Conservation (phyloP, 2,113 vertebrate genomes). For the Myiopsitta monachus region DNA sequence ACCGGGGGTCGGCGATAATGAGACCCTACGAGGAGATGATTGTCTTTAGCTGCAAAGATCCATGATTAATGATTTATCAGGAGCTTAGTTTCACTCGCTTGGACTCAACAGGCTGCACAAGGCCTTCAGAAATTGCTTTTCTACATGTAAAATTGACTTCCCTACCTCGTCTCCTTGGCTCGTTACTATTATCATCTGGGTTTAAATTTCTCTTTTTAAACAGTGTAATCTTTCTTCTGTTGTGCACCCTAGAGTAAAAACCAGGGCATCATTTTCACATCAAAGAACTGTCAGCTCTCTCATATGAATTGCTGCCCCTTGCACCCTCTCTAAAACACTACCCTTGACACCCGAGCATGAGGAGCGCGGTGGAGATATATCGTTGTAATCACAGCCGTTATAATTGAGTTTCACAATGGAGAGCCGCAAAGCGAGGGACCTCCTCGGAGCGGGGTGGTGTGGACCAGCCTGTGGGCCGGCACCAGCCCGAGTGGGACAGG, state of each 20-base stretch:
- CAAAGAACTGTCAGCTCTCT: slow-evolving; percentile 48
- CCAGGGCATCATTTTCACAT: slow-evolving; percentile 53
- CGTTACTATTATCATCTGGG: slow-evolving; percentile 47
- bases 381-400: slow-evolving; percentile 26
- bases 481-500: background rate
- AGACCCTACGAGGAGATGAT: background rate
- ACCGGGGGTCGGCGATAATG: background rate
- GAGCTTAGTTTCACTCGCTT: background rate
- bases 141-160: background rate
- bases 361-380: slow-evolving; percentile 15
- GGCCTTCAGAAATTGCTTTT: slow-evolving; percentile 41
- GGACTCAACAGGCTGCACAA: background rate
- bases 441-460: background rate
- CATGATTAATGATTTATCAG: slow-evolving; percentile 13
- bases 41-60: background rate
- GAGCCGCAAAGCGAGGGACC: background rate
- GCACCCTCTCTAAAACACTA: slow-evolving; percentile 41
- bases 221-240: slow-evolving; percentile 18
- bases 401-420: background rate
- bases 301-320: slow-evolving; percentile 39
- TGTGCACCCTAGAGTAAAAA: background rate
- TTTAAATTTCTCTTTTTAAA: slow-evolving; percentile 49
- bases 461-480: background rate
- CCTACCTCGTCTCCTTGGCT: background rate
- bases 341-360: slow-evolving; percentile 53